These are phyloP conservation scores for Neodiprion fabricii DNA, from an alignment of 1,140 invertebrate genomes.

Conservation along the genomic window DNA sequence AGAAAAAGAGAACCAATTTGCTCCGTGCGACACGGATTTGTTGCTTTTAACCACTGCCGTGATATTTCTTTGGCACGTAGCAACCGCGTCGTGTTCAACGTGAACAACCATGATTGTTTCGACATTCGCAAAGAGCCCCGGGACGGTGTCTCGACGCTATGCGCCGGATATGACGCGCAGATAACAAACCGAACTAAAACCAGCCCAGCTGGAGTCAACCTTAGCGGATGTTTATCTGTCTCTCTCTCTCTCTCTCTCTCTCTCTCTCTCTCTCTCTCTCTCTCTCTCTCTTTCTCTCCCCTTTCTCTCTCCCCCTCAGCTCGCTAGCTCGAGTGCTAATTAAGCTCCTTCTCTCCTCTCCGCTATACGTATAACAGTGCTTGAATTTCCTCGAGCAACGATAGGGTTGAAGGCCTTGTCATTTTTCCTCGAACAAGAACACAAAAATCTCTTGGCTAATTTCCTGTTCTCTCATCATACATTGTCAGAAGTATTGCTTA, in stretches of 20 bases:
- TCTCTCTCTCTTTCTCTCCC: neutral
- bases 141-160: neutral
- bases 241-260: conserved; percentile 27
- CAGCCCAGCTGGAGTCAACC: neutral
- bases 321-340: neutral
- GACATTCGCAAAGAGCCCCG: neutral
- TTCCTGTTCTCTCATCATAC: too few species aligned
- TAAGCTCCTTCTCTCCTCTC: too few species aligned
- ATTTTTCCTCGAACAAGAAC: too few species aligned
- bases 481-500: too few species aligned
- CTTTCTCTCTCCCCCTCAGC: neutral
- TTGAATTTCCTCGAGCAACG: too few species aligned
- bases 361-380: too few species aligned
- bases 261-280: conserved; percentile 9
- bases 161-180: conserved; percentile 1
- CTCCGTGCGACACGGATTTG: too few species aligned
- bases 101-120: neutral
- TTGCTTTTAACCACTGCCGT: neutral
- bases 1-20: too few species aligned
- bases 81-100: neutral
- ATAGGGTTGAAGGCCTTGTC: too few species aligned
- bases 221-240: conserved; percentile 15
- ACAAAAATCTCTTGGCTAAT: too few species aligned
- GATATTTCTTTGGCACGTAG: neutral
- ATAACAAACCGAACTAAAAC: neutral